Base-by-base conservation (phyloP, 2,797 vertebrate species). In the Telmatherina bonti region DNA sequence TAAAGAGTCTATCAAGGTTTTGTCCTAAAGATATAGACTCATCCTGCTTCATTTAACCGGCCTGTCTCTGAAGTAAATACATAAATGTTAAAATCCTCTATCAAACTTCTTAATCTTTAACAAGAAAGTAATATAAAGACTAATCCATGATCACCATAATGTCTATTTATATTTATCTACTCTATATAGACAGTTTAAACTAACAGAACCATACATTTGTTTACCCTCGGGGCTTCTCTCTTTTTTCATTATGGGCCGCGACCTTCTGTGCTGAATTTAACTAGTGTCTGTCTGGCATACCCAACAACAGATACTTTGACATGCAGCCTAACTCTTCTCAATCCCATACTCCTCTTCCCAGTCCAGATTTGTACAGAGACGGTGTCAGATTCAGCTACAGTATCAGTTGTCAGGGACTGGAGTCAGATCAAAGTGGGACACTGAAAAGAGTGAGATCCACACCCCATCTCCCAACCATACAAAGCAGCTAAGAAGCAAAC, bases 371-470 rank as follows among this genome's bases (percentile, higher is more conserved):
- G 70, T 78, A 83, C 76, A 83, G 82, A 74, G 62, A 63, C 78
- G 79, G 92, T 93, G 89, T 94, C 90, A 53, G 85, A 83, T 93
- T 93, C 57, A 73, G 80, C 79, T 62, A 66, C 47, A 26, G 87
- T 93, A 93, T 94, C 93, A 41, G 57, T 83, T 94, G 87, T 91
- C 93, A 79, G 79, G 84, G 71, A 83, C 59, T 89, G 90, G 88
- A 90, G 69, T 79, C 77, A 88, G 89, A 93, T 94, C 93, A 94
- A 94, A 94, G 92, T 78, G 77, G 64, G 76, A 77, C 72, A 55
- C 85, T 89, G 86, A 93, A 93, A 93, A 92, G 92, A 92, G 64
- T 64, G 78, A 77, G 86, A 88, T 90, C 90, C 89, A 89, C 86
- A 88, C 91, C 89, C 84, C 54, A 33, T 81, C 85, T 84, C 72